Evolutionary conservation across 2,888 invertebrate species (phyloP).

Genomic region (Cryptus armator): DNA sequence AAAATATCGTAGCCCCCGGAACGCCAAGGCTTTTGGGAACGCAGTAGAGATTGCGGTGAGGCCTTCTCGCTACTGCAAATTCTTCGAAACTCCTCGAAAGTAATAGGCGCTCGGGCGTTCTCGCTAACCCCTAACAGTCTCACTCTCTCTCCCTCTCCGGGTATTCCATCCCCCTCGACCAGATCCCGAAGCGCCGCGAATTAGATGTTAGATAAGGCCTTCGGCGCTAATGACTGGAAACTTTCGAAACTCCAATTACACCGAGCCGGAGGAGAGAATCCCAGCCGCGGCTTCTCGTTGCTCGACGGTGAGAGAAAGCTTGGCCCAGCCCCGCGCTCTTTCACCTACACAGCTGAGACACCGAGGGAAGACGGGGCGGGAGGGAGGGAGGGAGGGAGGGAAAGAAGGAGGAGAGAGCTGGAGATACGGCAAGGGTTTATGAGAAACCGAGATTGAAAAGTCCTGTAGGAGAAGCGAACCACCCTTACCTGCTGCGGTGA

Average conservation of each 20-base stretch:
- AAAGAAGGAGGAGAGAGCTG: conserved; percentile 8
- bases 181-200: conserved; percentile 72
- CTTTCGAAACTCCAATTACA: conserved; percentile 82
- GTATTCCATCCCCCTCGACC: conserved; percentile 55
- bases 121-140: conserved; percentile 62
- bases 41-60: conserved; percentile 24
- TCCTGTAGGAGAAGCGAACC: conserved; percentile 42
- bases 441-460: conserved; percentile 67
- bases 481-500: conserved; percentile 47
- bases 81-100: conserved; percentile 79
- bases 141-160: conserved; percentile 36
- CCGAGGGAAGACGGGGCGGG: background rate
- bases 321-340: conserved; percentile 42
- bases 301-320: conserved; percentile 34
- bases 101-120: conserved; percentile 72
- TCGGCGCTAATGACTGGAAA: conserved; percentile 82
- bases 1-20: conserved; percentile 48
- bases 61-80: conserved; percentile 68
- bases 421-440: conserved; percentile 64
- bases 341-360: conserved; percentile 23
- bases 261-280: conserved; percentile 65
- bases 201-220: conserved; percentile 81
- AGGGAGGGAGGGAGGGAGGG: conserved; percentile 15
- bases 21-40: conserved; percentile 49
- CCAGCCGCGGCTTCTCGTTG: conserved; percentile 51